Conservation (phyloP, 2,888 invertebrate genomes). For the Amorpha juglandis region DNA sequence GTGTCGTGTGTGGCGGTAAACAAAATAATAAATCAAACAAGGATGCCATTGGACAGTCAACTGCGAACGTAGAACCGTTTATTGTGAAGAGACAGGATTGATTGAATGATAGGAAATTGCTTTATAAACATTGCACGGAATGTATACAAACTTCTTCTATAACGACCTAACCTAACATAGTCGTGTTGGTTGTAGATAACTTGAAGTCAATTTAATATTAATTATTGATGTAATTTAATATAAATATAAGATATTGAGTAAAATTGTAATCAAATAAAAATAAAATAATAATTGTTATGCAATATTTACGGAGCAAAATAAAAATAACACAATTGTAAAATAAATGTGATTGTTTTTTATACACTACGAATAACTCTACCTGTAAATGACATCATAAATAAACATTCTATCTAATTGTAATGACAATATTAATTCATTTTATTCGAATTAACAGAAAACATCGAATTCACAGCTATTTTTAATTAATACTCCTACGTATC, state of each 20-base stretch:
- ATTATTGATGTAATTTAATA: no score
- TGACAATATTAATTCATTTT: neutral
- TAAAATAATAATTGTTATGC: neutral
- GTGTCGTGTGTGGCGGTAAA: constrained; percentile 39
- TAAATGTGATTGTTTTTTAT: neutral
- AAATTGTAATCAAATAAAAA: no score
- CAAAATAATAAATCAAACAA: constrained; percentile 50
- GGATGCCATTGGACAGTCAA: constrained; percentile 45
- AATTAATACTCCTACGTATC: neutral
- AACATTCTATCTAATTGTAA: neutral
- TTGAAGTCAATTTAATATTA: neutral
- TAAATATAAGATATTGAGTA: no score
- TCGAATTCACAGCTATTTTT: neutral
- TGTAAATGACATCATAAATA: constrained; percentile 1
- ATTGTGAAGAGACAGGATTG: neutral
- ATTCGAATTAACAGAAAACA: no score
- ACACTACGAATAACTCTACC: neutral
- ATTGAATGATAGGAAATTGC: constrained; percentile 13
- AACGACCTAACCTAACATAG: neutral
- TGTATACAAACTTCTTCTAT: neutral
- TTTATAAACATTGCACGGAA: neutral
- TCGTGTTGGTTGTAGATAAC: neutral
- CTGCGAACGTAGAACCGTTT: constrained; percentile 29
- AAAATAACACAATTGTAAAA: neutral
- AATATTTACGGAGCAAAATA: neutral